These are phyloP conservation scores for Tethya wilhelma DNA, from an alignment of 37 sponge, comb jelly and placozoan species.

Conservation along the genomic window DNA sequence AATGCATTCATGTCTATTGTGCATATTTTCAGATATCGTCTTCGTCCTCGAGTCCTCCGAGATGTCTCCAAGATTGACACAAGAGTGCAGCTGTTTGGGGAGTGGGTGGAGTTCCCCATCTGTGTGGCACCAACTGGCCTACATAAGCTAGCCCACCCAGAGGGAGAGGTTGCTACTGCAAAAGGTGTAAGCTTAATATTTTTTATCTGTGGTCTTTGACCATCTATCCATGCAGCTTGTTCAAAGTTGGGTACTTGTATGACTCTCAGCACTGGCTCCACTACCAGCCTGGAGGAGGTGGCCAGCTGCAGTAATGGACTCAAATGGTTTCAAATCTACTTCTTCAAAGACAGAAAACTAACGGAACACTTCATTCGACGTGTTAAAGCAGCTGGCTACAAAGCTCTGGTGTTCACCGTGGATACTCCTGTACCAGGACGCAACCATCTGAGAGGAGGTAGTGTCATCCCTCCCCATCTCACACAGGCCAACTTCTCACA, in stretches of 20 bases:
- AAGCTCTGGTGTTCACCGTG: slow-evolving; percentile 83
- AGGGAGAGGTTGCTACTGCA: slow-evolving; percentile 89
- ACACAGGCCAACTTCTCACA: slow-evolving; percentile 69
- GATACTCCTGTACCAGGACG: slow-evolving; percentile 77
- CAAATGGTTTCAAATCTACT: slow-evolving; percentile 90
- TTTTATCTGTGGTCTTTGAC: too few relatives aligned
- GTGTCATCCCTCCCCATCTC: slow-evolving; percentile 74
- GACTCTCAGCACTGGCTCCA: slow-evolving; percentile 82
- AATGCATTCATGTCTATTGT: too few relatives aligned
- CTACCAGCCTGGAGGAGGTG: slow-evolving; percentile 79
- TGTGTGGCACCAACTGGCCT: slow-evolving; percentile 91
- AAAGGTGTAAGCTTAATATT: slow-evolving; percentile 62
- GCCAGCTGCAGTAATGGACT: slow-evolving; percentile 53
- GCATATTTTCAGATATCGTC: slow-evolving; percentile 47
- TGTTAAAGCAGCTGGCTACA: slow-evolving; percentile 79
- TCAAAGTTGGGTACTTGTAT: slow-evolving; percentile 62
- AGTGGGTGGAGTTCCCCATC: slow-evolving; percentile 73
- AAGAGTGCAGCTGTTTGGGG: slow-evolving; percentile 57
- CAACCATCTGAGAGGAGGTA: slow-evolving; percentile 42
- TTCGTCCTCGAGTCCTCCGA: slow-evolving; percentile 76
- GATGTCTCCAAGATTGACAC: slow-evolving; percentile 69
- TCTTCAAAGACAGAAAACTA: slow-evolving; percentile 58
- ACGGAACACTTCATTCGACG: slow-evolving; percentile 59
- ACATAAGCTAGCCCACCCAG: slow-evolving; percentile 87
- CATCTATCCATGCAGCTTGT: slow-evolving; percentile 37